Base-by-base conservation (phyloP, 2,113 vertebrate species). In the Lagopus leucura region DNA sequence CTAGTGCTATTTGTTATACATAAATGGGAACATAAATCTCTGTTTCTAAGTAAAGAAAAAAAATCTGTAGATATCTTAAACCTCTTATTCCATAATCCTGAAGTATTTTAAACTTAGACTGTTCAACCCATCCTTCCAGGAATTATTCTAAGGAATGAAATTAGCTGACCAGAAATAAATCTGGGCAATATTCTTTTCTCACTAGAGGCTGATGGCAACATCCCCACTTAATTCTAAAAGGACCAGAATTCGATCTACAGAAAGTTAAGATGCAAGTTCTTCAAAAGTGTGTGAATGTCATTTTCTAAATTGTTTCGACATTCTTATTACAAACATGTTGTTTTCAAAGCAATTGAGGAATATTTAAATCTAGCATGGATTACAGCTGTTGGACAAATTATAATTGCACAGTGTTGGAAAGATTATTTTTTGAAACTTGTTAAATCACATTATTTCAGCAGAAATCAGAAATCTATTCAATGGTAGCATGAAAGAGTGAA, bases 181-280 rank as follows among this genome's bases (percentile, higher is more conserved):
- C 43, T 57, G 63, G 72, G 65, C 76, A 60, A 45, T 77, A n/a
- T 47, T 94, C 69, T 91, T 40, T 55, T 83, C 55, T 38, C 9
- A 16, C 71, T 63, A 86, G 71, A 82, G 81, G 50, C 57, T 84
- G 55, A 83, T 91, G 86, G 82, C 88, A 95, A 24, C 76, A 32
- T 86, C 92, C 52, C 65, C 24, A 4, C 52, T 47, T 57, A 65
- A 57, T 92, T 71, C 79, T 43, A 72, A 74, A 5, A 78, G 50
- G 77, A 83, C 47, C 8, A 38, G 69, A 24, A 86, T 86, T 77
- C 90, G 65, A 9, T 73, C 85, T 27, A 13, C 6, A 12, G 3
- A 52, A 65, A 67, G 11, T 74, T 81, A 67, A 58, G 55, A 30
- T 40, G 47, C 14, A 42, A 67, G 21, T 80, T 64, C 79, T 92